Evolutionary conservation across 2,888 invertebrate species (phyloP), one percentile per base, ranked within the genome.

Genomic region (Leuctra nigra): DNA sequence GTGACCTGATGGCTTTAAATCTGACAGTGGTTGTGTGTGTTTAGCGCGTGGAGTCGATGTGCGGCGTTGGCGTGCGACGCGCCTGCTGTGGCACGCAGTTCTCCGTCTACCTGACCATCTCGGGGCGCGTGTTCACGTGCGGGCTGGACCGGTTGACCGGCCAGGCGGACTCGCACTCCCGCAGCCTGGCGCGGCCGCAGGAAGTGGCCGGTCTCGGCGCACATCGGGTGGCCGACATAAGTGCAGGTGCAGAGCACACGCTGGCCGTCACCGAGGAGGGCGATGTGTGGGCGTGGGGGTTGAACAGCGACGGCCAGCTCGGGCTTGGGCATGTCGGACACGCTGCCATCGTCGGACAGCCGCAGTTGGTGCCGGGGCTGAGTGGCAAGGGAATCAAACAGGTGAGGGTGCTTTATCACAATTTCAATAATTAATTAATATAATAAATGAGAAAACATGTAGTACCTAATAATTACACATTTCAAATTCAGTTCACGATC

Each of bases 41-140:
- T 63, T 67, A 77, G 68, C 69, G 74, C 62, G 75, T 83, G 6
- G 80, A 80, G 61, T 66, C 73, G 1, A 67, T 83, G 63, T 74
- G 75, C 63, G 76, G 78, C 62, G 65, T 77, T 24, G 75, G 75
- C 1, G 71, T 82, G 9, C 77, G 75, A 62, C 80, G 80, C 68
- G 78, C 81, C 1, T 77, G 77, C 20, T 82, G 82, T 67, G 83
- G 83, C n/a, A 78, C 79, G 1, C 80, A 81, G 65, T 77, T 82
- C 63, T 79, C 81, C 1, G 74, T 82, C 11, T 82, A 81, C 61
- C 70, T 83, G n/a, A 78, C 81, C 1, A 73, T 70, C 60, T 74
- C 75, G 66, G 83, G 83, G 0, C 70, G 72, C 59, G 75, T 83
- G 7, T 81, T 72, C 64, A 79, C 81, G 1, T 82, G 81, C 69